Base-by-base conservation (phyloP, 2,797 vertebrate species). In the Rhynchonycteris naso region DNA sequence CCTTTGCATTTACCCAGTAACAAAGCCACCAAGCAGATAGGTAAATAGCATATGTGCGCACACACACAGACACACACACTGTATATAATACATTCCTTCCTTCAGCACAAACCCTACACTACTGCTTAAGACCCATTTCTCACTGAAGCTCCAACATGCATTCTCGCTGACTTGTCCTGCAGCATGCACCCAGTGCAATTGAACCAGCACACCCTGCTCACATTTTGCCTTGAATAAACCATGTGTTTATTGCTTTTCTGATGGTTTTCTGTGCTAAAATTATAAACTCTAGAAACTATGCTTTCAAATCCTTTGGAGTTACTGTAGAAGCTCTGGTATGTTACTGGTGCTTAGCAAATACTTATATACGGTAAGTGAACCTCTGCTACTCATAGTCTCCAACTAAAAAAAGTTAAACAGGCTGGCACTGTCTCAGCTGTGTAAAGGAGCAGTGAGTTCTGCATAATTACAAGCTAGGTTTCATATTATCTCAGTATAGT, bases 191-290 rank as follows among this genome's bases (percentile, higher is more conserved):
- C 33, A 0, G 4, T 18, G 47, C 19, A 16, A 12, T 30, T 13
- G n/a, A 19, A 10, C 3, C 16, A 18, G 13, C 11, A 38, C 0
- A 0, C 0, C 12, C 26, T 4, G 1, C n/a, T 24, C 56, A 50
- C 1, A 1, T 0, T 1, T 0, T 1, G 30, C 33, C 19, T 21
- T 16, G 14, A 0, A 1, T 15, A 19, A 69, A n/a, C 47, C n/a
- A 0, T 1, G 1, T 7, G 33, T 3, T 7, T 30, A 2, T 15
- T 50, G 50, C 19, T 0, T 72, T 30, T 65, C 71, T 52, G 6
- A 33, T 0, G 6, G 14, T 50, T 14, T 38, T 30, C 65, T 35
- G 0, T 33, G 61, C 30, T 50, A 11, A 13, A 18, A n/a, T 7
- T 28, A 28, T 15, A 69, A 52, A 33, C 22, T 47, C 52, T 16